A percentile compares a stretch with the other conserved stretches of the same genome.
Evolutionary conservation across 2,797 vertebrate species (phyloP).

Genomic region (Cossypha polioptera): DNA sequence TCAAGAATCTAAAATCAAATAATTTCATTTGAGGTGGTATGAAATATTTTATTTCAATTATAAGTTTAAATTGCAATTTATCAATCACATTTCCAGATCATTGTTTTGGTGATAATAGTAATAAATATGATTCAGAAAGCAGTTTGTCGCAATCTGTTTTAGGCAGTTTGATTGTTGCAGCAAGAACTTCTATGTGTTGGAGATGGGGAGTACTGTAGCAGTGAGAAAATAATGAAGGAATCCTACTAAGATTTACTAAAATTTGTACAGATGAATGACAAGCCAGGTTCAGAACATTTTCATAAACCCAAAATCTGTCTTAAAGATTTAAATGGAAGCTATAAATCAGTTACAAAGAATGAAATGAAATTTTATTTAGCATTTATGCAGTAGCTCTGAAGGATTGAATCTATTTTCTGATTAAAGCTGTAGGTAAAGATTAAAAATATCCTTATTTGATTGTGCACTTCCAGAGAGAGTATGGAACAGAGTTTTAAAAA

Average conservation of each 20-base stretch:
- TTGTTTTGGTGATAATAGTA: not conserved
- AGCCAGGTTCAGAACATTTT: not conserved
- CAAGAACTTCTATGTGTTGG: not conserved
- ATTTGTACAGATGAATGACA: not conserved
- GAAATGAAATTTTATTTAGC: not conserved
- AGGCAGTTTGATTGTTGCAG: not conserved
- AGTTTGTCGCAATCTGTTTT: not conserved
- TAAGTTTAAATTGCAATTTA: not conserved
- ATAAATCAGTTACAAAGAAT: not conserved
- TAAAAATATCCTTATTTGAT: not conserved
- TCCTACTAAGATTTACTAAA: not conserved
- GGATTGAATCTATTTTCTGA: not conserved
- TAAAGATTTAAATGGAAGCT: not conserved
- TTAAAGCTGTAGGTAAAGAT: not conserved
- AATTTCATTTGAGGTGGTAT: not conserved
- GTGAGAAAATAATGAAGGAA: not conserved
- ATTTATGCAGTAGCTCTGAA: not conserved
- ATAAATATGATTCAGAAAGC: not conserved
- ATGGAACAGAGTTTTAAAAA: not conserved
- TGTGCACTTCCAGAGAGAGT: not conserved
- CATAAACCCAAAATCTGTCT: not conserved
- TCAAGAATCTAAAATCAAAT: not conserved
- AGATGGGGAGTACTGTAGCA: not conserved
- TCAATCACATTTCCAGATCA: not conserved
- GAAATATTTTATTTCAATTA: not conserved